These are phyloP conservation scores for Siderastrea siderea DNA, from an alignment of 92 coral and sea anemone species.

Conservation along the genomic window DNA sequence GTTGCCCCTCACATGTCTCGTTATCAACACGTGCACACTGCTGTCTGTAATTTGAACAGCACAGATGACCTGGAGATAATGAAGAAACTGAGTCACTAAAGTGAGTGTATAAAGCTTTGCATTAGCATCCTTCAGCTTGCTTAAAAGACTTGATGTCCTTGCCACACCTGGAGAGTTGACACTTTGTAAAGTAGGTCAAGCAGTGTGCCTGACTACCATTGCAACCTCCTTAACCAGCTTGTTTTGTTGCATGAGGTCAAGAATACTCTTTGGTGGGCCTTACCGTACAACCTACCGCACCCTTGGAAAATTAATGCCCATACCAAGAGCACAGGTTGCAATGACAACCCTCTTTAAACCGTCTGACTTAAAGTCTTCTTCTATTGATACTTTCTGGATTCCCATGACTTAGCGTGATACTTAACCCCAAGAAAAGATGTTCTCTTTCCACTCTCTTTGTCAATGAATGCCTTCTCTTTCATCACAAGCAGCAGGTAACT, in stretches of 20 bases:
- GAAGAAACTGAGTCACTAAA: conserved; percentile 35
- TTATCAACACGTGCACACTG: background rate
- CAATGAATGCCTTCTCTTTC: conserved; percentile 39
- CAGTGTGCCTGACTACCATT: conserved; percentile 67
- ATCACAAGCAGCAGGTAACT: conserved; percentile 50
- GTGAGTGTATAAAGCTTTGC: conserved; percentile 40
- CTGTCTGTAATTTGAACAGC: conserved; percentile 50
- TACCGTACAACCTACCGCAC: conserved; percentile 63
- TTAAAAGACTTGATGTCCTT: conserved; percentile 44
- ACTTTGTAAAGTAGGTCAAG: conserved; percentile 49
- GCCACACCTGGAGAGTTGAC: conserved; percentile 70
- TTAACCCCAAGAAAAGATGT: conserved; percentile 31
- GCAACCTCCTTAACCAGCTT: conserved; percentile 74
- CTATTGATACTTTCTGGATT: conserved; percentile 34
- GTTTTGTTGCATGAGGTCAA: conserved; percentile 71
- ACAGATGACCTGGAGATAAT: conserved; percentile 23
- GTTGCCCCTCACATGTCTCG: background rate
- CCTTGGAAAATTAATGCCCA: conserved; percentile 72
- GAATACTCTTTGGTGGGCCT: conserved; percentile 71
- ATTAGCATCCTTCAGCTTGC: conserved; percentile 31
- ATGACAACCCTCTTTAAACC: conserved; percentile 66
- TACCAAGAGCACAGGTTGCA: conserved; percentile 79
- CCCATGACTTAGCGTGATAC: conserved; percentile 55
- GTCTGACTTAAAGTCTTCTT: conserved; percentile 45
- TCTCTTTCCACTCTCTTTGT: conserved; percentile 1